Evolutionary conservation across 2,888 invertebrate genomes (phyloP), one percentile per base, ranked within the genome.

Genomic region (Caenorhabditis sp.): DNA sequence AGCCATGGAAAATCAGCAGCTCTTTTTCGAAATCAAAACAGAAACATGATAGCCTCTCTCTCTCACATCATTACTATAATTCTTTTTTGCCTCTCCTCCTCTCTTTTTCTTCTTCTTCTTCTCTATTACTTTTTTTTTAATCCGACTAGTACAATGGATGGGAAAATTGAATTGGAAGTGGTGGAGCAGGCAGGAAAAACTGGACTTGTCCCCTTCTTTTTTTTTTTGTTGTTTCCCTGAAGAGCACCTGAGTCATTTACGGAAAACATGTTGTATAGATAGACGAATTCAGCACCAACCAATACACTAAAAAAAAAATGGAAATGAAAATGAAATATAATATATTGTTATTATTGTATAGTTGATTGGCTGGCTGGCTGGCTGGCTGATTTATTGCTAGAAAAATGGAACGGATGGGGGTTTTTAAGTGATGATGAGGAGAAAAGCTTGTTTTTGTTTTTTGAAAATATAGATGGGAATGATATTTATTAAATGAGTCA

Each of bases 101-200:
- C 20, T 53, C 50, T 61, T 27, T 31, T n/a, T 26, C 21, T n/a
- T n/a, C n/a, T n/a, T n/a, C 20, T 58, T 10, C 26, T 26, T 59
- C 26, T 26, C 54, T 10, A 54, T 54, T 54, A 54, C 25, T 54
- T 26, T 26, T 54, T n/a, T 52, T 20, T 23, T 54, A 26, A 54
- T 26, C 25, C 25, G 54, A 26, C 54, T 26, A 54, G 25, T 54
- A 26, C 25, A 54, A 54, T 54, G 25, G 26, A 54, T 54, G 54
- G 25, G 54, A 54, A 54, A 54, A 54, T 26, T 26, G 54, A 54
- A 54, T 54, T 26, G 26, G 53, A 53, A 53, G 54, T 14, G 21
- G 25, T 3, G 21, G 25, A 26, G 25, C 26, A 23, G 8, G 25
- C 26, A 23, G 8, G 54, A 26, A 54, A 54, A 54, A 54, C 54